Base-by-base conservation (phyloP, 2,113 vertebrate genomes). In the Pollimyrus isidori region DNA sequence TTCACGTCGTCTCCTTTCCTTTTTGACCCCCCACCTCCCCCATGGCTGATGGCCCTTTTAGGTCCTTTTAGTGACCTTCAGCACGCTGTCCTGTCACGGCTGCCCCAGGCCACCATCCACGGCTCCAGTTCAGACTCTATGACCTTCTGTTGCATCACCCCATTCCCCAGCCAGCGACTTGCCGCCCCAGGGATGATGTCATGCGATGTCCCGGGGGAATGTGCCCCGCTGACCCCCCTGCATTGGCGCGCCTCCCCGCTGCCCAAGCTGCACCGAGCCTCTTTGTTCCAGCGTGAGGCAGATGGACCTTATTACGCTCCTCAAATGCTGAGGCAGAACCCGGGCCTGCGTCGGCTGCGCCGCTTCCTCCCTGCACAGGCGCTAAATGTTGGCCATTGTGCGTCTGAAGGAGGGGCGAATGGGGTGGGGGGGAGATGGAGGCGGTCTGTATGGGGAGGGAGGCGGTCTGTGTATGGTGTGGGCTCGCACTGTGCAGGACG, bases 191-290 rank as follows among this genome's bases (percentile, higher is more conserved):
- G n/a, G n/a, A 65, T 96, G 95, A 96, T 94, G 95, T 96, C 95
- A 96, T 95, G 91, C 69, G 92, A 95, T 92, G 92, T 92, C 89
- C 91, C 92, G 92, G 92, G 93, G 90, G 95, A 96, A 96, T 95
- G 94, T 90, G 93, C 93, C 94, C 94, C 92, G 92, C 92, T 96
- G 95, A 95, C 95, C 94, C 92, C 90, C 82, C 93, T 91, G 91
- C 92, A 93, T 93, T 93, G 93, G 91, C 92, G 90, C n/a, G 50
- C 87, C 58, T 89, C 45, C 62, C 62, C 30, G 21, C 62, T 82
- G 89, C 82, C 88, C 45, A n/a, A 17, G 65, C 92, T 95, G 92
- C 95, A 95, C 90, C 90, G 17, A 90, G 91, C n/a, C 13, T 90
- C 94, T 95, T 95, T 96, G 95, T 96, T 92, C 94, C 85, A 58